Conservation (phyloP, 2,888 invertebrate genomes). For the Epirrhoe tristata region DNA sequence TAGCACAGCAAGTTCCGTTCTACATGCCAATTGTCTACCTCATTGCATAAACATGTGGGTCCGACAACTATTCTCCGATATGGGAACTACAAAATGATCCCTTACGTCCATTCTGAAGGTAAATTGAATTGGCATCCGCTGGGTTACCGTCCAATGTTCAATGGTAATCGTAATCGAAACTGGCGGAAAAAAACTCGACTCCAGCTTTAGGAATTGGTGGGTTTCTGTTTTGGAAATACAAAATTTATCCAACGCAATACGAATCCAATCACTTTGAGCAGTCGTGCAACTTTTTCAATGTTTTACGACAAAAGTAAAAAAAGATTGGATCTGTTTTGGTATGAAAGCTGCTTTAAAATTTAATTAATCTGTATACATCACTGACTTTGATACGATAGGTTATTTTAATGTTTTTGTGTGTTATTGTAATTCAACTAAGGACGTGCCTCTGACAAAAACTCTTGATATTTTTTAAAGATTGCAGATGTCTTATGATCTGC, state of each 20-base stretch:
- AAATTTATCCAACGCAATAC: constrained; percentile 5
- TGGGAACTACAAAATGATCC: constrained; percentile 65
- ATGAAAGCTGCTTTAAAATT: background rate
- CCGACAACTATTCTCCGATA: constrained; percentile 34
- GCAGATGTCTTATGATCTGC: background rate
- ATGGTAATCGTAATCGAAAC: constrained; percentile 33
- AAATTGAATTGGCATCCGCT: constrained; percentile 77
- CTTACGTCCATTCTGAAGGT: constrained; percentile 74
- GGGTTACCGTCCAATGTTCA: constrained; percentile 23
- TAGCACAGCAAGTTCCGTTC: constrained; percentile 28
- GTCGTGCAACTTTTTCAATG: background rate
- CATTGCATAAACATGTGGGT: constrained; percentile 42
- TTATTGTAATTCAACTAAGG: background rate
- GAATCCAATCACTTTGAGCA: constrained; percentile 7
- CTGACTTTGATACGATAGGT: background rate
- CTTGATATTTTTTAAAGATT: background rate
- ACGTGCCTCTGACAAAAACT: background rate
- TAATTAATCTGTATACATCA: background rate
- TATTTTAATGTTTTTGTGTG: no score
- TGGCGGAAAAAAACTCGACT: constrained; percentile 43
- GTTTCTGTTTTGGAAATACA: constrained; percentile 9
- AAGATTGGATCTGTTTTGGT: background rate
- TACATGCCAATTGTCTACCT: constrained; percentile 39
- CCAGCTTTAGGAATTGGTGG: constrained; percentile 11
- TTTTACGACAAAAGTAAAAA: background rate